These are phyloP conservation scores for Formica selysi DNA, from an alignment of 1,140 invertebrate genomes.

Conservation along the genomic window DNA sequence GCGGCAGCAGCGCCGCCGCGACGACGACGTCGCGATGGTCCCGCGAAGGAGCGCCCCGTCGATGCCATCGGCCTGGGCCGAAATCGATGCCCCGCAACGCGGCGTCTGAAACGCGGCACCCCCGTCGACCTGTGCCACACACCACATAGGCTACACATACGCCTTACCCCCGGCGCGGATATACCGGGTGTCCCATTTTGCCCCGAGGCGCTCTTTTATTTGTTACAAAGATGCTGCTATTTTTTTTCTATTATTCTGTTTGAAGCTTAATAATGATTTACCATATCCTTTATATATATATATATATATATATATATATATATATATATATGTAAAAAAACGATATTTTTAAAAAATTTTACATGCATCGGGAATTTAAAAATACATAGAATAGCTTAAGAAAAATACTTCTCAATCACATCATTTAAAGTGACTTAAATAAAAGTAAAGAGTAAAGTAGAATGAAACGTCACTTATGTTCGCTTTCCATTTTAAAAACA, in stretches of 20 bases:
- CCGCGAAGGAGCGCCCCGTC: conserved; percentile 67
- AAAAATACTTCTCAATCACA: background rate
- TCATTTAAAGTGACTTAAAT: background rate
- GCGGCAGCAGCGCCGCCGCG: conserved; percentile 56
- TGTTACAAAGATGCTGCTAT: conserved; percentile 18
- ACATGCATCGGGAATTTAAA: background rate
- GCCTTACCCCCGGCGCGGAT: conserved; percentile 47
- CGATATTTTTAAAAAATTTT: background rate
- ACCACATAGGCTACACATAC: conserved; percentile 60
- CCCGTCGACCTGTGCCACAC: conserved; percentile 74
- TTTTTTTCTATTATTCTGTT: conserved; percentile 31
- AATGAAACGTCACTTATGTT: background rate
- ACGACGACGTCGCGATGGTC: conserved; percentile 66
- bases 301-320: too few species aligned
- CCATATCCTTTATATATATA: background rate
- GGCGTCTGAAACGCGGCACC: conserved; percentile 77
- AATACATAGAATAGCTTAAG: background rate
- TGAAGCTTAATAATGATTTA: background rate
- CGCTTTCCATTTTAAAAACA: too few species aligned
- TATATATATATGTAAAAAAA: background rate
- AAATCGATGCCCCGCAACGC: conserved; percentile 76
- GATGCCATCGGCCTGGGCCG: conserved; percentile 76
- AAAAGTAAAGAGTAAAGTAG: background rate
- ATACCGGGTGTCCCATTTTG: conserved; percentile 60
- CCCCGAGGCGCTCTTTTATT: conserved; percentile 33